Base-by-base conservation (phyloP, 2,797 vertebrate species). In the Adelosebastes latens region DNA sequence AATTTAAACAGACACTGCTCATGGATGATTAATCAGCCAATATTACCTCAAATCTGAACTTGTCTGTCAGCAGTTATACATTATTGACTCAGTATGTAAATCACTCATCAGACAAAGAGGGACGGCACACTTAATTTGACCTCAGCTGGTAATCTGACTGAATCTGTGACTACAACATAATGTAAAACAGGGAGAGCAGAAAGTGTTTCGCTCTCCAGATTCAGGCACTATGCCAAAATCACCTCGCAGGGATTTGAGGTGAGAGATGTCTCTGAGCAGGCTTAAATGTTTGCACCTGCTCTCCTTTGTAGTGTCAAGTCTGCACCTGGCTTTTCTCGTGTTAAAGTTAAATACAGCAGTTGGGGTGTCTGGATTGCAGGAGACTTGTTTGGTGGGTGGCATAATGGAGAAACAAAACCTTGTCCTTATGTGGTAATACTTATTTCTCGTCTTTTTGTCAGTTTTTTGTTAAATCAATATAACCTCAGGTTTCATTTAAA, bases 201-300 rank as follows among this genome's bases (percentile, higher is more conserved):
- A 29, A 60, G 36, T 66, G 49, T 72, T 85, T 60, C 34, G 14
- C 31, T 70, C 58, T 77, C 53, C 16, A 72, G 14, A 55, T 75
- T 75, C 72, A 75, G 84, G 84, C 60, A 0, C 6, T 1, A 0
- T 25, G 76, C 69, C 81, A 82, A 62, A 70, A 62, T 74, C 2
- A 32, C 68, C 72, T 79, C 24, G 6, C 2, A 46, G 75, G 80
- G 81, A 70, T 66, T 87, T 74, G 53, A 18, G 4, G 34, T 77
- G 66, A 78, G 72, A 73, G 73, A 60, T 62, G 22, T 55, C 42
- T 80, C 67, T 16, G 60, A 75, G 65, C 12, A 49, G 55, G 60
- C 60, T 20, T 89, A 85, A 89, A 84, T 64, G 76, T 80, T 83
- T 89, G 86, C 87, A 90, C 83, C 91, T 88, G 84, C 82, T 79